Base-by-base conservation (phyloP, 2,113 vertebrate species). In the Coregonus clupeaformis region DNA sequence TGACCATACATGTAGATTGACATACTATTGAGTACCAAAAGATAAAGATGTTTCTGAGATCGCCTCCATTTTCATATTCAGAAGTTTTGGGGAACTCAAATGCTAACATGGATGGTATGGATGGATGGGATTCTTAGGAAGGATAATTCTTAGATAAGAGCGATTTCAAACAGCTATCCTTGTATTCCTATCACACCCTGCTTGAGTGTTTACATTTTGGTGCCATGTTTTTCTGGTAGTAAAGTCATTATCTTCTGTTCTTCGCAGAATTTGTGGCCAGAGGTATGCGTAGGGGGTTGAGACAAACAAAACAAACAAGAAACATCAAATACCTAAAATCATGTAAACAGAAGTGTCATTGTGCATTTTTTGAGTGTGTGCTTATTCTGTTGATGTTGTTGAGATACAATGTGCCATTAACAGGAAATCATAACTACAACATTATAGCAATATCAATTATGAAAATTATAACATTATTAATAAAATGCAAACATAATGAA, bases 331-430 rank as follows among this genome's bases (percentile, higher is more conserved):
- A 87, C 77, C 84, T 86, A 83, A 87, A 89, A 84, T 87, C 81
- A 87, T 91, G 90, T 92, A 92, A 91, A 92, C 91, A 91, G 90
- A 89, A 90, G 85, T 83, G 86, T 91, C 84, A 81, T 90, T 93
- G 92, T 91, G 90, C 91, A 91, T 91, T 90, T 85, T 73, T 86
- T 82, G 77, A 89, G 85, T 82, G 87, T 93, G 91, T 92, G 91
- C 91, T 92, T 91, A 84, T 89, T 91, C 79, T 84, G 86, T 86
- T 79, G 80, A 86, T 90, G 88, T 85, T 90, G 85, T 88, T 89
- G 85, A 87, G 82, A 90, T 90, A 86, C 84, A 90, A 92, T 93
- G 91, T 92, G 92, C 91, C 90, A 91, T 90, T 92, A 86, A 90
- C 89, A 91, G 91, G 83, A 92, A 91, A 90, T 86, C 84, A 89